Evolutionary conservation across 2,888 invertebrate genomes (phyloP).

Genomic region (Dorcus parallelipipedus): DNA sequence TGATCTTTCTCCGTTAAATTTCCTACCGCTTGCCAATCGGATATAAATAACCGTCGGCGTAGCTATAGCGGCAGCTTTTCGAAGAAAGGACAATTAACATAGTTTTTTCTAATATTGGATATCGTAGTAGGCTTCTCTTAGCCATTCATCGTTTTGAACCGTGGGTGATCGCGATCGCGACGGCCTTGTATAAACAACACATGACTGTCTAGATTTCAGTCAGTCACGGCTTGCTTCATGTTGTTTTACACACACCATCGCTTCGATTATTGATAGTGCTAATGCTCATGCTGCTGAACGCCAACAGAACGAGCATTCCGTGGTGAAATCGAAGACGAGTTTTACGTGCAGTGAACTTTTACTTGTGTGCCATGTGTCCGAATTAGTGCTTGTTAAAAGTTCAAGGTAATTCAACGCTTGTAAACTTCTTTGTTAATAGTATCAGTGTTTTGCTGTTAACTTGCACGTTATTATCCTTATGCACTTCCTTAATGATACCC

Average conservation of each 20-base stretch:
- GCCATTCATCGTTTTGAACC: slow-evolving; percentile 30
- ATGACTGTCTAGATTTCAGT: slow-evolving; percentile 40
- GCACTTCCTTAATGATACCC: too few relatives aligned
- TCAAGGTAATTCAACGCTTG: too few relatives aligned
- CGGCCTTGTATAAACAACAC: slow-evolving; percentile 43
- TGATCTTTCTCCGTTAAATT: background rate
- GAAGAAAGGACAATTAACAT: background rate
- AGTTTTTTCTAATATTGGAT: background rate
- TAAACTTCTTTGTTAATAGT: too few relatives aligned
- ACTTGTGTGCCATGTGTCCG: too few relatives aligned
- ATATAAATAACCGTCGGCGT: background rate
- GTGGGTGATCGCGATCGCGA: slow-evolving; percentile 37
- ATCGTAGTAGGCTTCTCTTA: slow-evolving; percentile 6
- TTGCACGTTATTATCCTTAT: too few relatives aligned
- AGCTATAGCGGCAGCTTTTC: background rate
- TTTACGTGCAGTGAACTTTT: too few relatives aligned
- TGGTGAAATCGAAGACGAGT: too few relatives aligned
- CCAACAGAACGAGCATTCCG: too few relatives aligned
- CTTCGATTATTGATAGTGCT: slow-evolving; percentile 13
- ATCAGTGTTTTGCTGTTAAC: too few relatives aligned
- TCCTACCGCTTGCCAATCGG: background rate
- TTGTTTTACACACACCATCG: slow-evolving; percentile 15
- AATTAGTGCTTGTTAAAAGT: too few relatives aligned
- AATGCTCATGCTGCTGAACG: background rate
- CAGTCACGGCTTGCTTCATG: slow-evolving; percentile 35